phyloP scores from a whole-genome alignment of 2,797 vertebrate species.

The Pangasius mekongensis region DNA sequence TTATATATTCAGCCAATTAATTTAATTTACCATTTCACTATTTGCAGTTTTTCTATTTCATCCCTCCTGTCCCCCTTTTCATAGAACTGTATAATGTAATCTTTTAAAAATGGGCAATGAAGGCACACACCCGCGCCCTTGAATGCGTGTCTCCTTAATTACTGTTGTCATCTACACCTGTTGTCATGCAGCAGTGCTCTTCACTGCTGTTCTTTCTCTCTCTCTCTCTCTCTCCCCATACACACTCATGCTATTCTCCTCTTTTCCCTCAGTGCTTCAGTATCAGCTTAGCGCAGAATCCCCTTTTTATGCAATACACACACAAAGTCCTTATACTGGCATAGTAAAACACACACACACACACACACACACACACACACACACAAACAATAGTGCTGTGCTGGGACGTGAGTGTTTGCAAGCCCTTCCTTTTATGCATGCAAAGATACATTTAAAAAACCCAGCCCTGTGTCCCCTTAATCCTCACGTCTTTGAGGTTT shows the following conservation, averaged over 20 bases:
- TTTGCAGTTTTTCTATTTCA: not conserved
- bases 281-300: conserved; percentile 71
- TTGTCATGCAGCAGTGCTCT: conserved; percentile 55
- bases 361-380: conserved; percentile 47
- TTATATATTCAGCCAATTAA: conserved; percentile 15
- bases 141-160: conserved; percentile 51
- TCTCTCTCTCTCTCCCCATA: conserved; percentile 27
- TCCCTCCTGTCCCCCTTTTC: conserved; percentile 1
- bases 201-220: conserved; percentile 40
- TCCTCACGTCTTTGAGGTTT: conserved; percentile 57
- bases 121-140: conserved; percentile 21
- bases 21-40: conserved; percentile 28
- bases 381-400: conserved; percentile 18
- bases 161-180: conserved; percentile 57
- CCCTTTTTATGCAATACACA: conserved; percentile 69
- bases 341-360: conserved; percentile 42
- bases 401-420: conserved; percentile 7
- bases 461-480: conserved; percentile 38
- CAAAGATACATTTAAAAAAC: conserved; percentile 18
- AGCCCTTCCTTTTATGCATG: conserved; percentile 22
- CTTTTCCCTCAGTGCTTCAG: conserved; percentile 53
- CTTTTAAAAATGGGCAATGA: conserved; percentile 21
- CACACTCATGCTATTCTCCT: conserved; percentile 35
- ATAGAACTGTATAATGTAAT: conserved; percentile 20
- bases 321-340: conserved; percentile 55